A percentile compares a stretch with the other conserved stretches of the same genome.
These are phyloP conservation scores for Calidris pugnax DNA, from an alignment of 2,113 vertebrate genomes.

Conservation along the genomic window DNA sequence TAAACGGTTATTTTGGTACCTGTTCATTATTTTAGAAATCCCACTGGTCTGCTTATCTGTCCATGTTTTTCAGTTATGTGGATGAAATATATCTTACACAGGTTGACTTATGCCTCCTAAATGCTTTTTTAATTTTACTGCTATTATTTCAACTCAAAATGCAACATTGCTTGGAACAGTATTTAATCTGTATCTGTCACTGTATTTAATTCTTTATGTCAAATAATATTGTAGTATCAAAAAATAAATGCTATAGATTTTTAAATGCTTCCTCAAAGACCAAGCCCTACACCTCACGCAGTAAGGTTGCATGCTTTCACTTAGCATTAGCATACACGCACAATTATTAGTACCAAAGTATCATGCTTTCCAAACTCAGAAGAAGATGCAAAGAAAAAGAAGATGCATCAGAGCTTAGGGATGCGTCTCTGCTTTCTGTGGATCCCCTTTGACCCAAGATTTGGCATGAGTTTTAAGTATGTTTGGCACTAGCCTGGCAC, in stretches of 20 bases:
- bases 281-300: neutral
- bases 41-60: neutral
- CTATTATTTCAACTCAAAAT: neutral
- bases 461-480: neutral
- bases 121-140: neutral
- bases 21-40: neutral
- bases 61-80: neutral
- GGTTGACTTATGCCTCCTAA: neutral
- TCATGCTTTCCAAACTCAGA: neutral
- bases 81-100: neutral
- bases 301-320: neutral
- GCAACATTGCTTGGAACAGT: neutral
- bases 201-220: neutral
- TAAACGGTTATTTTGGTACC: neutral
- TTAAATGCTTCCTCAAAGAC: neutral
- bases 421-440: neutral
- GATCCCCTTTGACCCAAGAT: neutral
- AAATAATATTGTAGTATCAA: neutral
- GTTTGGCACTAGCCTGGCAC: neutral
- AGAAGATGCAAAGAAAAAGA: neutral
- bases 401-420: neutral
- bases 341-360: neutral
- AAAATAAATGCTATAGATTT: neutral
- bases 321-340: rapidly evolving
- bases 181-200: neutral